phyloP scores from a whole-genome alignment of 2,797 vertebrate genomes.

The Loris lydekkerianus region DNA sequence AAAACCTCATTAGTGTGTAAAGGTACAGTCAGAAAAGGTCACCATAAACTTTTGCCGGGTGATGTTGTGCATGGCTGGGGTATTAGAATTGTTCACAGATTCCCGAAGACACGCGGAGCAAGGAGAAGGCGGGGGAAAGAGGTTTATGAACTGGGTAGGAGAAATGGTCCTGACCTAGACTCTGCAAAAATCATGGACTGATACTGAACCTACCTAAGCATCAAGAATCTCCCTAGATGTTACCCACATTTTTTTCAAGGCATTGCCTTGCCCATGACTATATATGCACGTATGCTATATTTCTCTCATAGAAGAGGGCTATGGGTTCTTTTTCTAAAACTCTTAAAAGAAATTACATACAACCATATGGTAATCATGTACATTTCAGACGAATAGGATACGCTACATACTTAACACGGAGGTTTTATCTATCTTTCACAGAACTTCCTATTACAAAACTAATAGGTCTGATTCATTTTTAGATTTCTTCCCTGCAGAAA shows the following conservation, averaged over 20 bases:
- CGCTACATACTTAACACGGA: slow-evolving; percentile 17
- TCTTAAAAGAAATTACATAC: slow-evolving; percentile 48
- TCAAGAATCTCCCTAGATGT: not conserved
- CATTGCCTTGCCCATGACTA: not conserved
- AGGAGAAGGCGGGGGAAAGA: not conserved
- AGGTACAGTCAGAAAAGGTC: not conserved
- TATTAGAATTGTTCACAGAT: not conserved
- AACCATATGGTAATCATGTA: not conserved
- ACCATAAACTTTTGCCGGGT: not conserved
- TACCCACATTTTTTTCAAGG: not conserved
- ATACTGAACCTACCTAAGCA: not conserved
- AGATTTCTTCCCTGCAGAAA: not conserved
- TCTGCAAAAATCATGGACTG: not conserved
- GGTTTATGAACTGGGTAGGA: not conserved
- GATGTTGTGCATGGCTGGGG: not conserved
- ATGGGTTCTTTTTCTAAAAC: not conserved
- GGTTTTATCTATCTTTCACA: slow-evolving; percentile 58
- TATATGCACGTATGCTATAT: not conserved
- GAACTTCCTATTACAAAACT: slow-evolving; percentile 59
- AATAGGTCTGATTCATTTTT: slow-evolving; percentile 46
- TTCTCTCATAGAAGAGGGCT: not conserved
- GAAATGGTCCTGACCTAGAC: not conserved
- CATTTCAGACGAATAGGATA: slow-evolving; percentile 60
- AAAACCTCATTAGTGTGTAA: not conserved
- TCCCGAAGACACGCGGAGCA: not conserved